Conservation (phyloP, 2,113 vertebrate genomes). For the Leptodactylus fuscus region DNA sequence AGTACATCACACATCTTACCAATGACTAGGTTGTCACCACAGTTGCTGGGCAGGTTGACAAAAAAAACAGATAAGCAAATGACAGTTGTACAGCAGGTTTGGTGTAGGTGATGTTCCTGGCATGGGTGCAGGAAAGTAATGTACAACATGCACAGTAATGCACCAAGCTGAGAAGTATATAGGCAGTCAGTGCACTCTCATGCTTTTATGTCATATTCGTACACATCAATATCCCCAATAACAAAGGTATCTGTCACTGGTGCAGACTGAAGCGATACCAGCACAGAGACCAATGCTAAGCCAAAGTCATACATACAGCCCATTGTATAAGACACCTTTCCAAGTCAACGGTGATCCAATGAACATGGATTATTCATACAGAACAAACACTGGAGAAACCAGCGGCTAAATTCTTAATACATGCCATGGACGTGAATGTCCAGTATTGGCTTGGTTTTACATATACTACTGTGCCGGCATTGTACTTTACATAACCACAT, state of each 20-base stretch:
- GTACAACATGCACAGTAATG: conserved; percentile 73
- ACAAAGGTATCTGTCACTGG: conserved; percentile 54
- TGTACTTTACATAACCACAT: background rate
- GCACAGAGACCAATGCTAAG: conserved; percentile 56
- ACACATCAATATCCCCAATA: conserved; percentile 65
- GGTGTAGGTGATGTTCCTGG: conserved; percentile 73
- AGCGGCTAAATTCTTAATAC: background rate
- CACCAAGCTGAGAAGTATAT: conserved; percentile 67
- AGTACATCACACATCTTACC: conserved; percentile 60
- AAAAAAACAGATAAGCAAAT: conserved; percentile 69
- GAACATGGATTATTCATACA: background rate
- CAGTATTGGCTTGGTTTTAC: background rate
- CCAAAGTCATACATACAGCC: conserved; percentile 70
- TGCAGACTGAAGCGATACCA: background rate
- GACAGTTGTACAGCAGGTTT: conserved; percentile 77
- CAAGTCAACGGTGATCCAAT: conserved; percentile 69
- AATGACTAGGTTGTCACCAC: conserved; percentile 64
- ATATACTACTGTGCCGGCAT: background rate
- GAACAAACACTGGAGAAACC: background rate
- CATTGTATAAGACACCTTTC: conserved; percentile 64
- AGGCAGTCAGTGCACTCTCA: conserved; percentile 62
- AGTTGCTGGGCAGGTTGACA: conserved; percentile 64
- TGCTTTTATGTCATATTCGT: conserved; percentile 51
- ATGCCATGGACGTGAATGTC: background rate
- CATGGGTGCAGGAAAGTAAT: conserved; percentile 67